A percentile compares a stretch with the other conserved stretches of the same genome.
Evolutionary conservation across 2,797 vertebrate species (phyloP).

Genomic region (Sebastolobus altivelis): DNA sequence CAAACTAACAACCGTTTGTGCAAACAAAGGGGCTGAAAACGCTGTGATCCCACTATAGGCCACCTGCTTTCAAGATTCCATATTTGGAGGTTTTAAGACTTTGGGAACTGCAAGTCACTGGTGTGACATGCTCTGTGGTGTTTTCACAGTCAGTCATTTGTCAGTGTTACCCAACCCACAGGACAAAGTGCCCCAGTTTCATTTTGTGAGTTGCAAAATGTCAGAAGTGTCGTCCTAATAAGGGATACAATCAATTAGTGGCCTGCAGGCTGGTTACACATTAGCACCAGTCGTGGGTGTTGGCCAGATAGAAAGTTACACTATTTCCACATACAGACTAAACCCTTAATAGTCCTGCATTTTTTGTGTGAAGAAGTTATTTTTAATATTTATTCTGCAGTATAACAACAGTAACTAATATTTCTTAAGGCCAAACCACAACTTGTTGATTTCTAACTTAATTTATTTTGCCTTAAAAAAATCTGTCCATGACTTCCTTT

Average conservation of each 20-base stretch:
- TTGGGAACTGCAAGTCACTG: constrained; percentile 29
- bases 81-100: constrained; percentile 83
- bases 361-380: background rate
- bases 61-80: constrained; percentile 74
- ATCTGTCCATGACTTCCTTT: background rate
- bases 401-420: background rate
- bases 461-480: background rate
- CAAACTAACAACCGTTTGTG: constrained; percentile 75
- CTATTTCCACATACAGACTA: background rate
- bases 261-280: constrained; percentile 47
- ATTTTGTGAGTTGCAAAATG: constrained; percentile 55
- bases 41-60: constrained; percentile 31
- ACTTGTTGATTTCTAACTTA: no score
- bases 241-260: constrained; percentile 71
- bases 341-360: background rate
- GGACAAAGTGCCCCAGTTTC: constrained; percentile 38
- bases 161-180: constrained; percentile 46
- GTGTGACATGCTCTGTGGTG: background rate
- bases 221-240: constrained; percentile 68
- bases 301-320: background rate
- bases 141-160: constrained; percentile 29
- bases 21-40: constrained; percentile 73
- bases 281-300: constrained; percentile 24
- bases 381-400: background rate
- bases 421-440: background rate